These are phyloP conservation scores for Brachionus sp. DNA, from an alignment of 1,140 invertebrate genomes.

Conservation along the genomic window DNA sequence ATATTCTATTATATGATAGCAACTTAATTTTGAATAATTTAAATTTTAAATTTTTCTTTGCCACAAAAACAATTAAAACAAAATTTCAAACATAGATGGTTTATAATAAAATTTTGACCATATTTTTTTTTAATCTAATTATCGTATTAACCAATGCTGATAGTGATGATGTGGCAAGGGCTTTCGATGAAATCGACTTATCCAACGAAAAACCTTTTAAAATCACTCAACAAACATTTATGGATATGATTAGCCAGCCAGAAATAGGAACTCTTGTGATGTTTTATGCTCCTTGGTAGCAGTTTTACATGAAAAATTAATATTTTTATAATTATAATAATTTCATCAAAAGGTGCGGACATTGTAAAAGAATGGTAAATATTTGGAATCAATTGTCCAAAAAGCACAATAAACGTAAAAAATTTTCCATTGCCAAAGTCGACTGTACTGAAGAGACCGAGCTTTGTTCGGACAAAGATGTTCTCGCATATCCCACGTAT, in stretches of 20 bases:
- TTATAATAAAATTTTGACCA: neutral
- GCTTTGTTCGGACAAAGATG: slow-evolving; percentile 7
- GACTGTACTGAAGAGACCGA: slow-evolving; percentile 20
- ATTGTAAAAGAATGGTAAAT: slow-evolving; percentile 33
- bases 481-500: slow-evolving; percentile 13
- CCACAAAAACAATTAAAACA: neutral
- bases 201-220: neutral
- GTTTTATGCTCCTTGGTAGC: slow-evolving; percentile 21
- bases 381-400: slow-evolving; percentile 10
- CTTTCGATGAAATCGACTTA: neutral
- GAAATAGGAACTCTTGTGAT: slow-evolving; percentile 6
- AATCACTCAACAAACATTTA: neutral
- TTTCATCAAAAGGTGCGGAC: neutral
- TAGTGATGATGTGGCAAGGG: neutral
- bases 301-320: neutral
- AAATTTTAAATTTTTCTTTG: neutral
- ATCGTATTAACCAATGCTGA: neutral
- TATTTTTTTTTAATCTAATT: neutral
- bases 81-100: neutral
- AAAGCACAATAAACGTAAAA: neutral
- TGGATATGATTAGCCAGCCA: slow-evolving; percentile 2
- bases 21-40: neutral
- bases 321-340: neutral
- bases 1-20: neutral
- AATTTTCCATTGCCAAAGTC: neutral